phyloP scores from a whole-genome alignment of 2,113 vertebrate genomes.

The Rhinopomastus cyanomelas region DNA sequence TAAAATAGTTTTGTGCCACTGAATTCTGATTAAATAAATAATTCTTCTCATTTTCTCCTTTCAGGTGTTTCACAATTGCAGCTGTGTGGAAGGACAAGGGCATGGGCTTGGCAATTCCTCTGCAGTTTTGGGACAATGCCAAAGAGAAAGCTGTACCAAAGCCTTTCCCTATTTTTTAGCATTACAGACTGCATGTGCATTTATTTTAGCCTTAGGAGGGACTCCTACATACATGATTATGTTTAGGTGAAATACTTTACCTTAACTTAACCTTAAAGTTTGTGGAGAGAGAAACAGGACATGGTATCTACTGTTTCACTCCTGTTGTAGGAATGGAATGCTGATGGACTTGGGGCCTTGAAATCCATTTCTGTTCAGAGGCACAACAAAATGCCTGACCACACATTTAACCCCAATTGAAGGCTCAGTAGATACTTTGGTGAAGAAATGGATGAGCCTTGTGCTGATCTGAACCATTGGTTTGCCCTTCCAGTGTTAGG shows the following conservation, averaged over 20 bases:
- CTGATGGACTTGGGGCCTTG: not conserved
- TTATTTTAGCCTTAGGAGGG: conserved; percentile 79
- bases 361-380: not conserved
- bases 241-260: conserved; percentile 78
- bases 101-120: conserved; percentile 75
- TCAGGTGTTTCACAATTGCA: conserved; percentile 88
- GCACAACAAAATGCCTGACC: not conserved
- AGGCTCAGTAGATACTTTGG: not conserved
- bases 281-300: not conserved
- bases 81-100: conserved; percentile 75
- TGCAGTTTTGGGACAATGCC: conserved; percentile 82
- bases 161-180: conserved; percentile 84
- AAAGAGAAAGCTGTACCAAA: conserved; percentile 77
- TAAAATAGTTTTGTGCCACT: not conserved
- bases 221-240: conserved; percentile 85
- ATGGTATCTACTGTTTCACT: not conserved
- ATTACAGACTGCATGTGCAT: conserved; percentile 77
- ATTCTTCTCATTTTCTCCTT: conserved; percentile 10
- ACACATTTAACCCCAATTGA: not conserved
- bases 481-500: not conserved
- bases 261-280: not conserved
- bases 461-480: not conserved
- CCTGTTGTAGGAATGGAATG: not conserved
- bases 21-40: not conserved
- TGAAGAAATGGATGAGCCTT: not conserved